phyloP scores from a whole-genome alignment of 2,888 invertebrate species.

The Perizoma flavofasciatum region DNA sequence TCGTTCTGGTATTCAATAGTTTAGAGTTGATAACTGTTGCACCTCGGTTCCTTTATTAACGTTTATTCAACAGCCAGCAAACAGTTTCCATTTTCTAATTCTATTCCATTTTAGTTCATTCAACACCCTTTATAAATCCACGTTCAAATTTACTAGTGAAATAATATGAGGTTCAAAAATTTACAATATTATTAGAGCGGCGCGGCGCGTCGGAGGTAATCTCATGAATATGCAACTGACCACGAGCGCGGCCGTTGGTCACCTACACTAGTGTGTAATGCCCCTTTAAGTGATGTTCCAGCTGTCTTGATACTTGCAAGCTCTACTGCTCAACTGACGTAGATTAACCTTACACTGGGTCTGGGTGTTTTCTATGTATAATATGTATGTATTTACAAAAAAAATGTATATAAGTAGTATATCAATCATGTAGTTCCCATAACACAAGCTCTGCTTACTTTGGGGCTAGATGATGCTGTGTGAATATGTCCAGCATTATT shows the following conservation, averaged over 20 bases:
- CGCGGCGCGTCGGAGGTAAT: conserved; percentile 48
- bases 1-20: too few species aligned
- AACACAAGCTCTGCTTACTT: too few species aligned
- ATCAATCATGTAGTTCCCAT: too few species aligned
- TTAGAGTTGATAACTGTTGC: too few species aligned
- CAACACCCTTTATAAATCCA: conserved; percentile 22
- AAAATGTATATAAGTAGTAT: too few species aligned
- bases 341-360: too few species aligned
- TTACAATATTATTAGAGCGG: conserved; percentile 41
- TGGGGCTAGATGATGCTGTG: too few species aligned
- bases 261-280: conserved; percentile 37
- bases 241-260: conserved; percentile 46
- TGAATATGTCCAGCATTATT: too few species aligned
- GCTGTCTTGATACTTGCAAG: conserved; percentile 34
- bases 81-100: background rate
- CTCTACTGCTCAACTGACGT: too few species aligned
- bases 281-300: conserved; percentile 26
- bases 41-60: too few species aligned
- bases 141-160: conserved; percentile 33
- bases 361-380: too few species aligned
- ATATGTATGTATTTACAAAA: too few species aligned
- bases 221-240: conserved; percentile 69
- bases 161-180: conserved; percentile 44
- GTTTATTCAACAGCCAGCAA: background rate
- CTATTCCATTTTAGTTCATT: conserved; percentile 4